Conservation (phyloP, 2,113 vertebrate genomes). For the Gulo gulo region DNA sequence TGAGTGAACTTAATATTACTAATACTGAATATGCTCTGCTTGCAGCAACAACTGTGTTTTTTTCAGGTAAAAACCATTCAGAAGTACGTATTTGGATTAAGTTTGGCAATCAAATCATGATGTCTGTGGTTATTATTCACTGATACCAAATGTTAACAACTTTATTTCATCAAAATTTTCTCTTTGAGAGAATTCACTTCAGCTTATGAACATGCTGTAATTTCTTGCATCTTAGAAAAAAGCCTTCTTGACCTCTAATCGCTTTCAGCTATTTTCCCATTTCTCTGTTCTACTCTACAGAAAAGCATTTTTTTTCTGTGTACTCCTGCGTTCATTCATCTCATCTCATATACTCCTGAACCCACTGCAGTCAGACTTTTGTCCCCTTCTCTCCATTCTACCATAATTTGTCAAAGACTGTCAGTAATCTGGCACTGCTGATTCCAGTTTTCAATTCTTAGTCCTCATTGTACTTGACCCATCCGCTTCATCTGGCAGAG, state of each 20-base stretch:
- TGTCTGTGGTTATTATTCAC: slow-evolving; percentile 8
- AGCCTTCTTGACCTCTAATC: background rate
- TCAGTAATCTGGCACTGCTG: background rate
- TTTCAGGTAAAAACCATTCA: slow-evolving; percentile 87
- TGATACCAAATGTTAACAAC: background rate
- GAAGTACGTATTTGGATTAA: background rate
- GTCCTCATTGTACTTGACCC: background rate
- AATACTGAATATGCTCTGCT: slow-evolving; percentile 94
- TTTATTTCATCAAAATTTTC: background rate
- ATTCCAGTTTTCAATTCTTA: background rate
- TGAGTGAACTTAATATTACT: slow-evolving; percentile 88
- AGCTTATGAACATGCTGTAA: background rate
- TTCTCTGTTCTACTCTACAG: background rate
- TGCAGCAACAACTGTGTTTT: slow-evolving; percentile 91
- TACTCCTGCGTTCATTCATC: background rate
- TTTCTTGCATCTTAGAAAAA: slow-evolving; percentile 24
- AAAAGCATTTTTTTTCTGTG: background rate
- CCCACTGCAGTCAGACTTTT: background rate
- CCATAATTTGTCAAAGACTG: background rate
- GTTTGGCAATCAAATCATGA: background rate
- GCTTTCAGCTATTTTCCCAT: background rate
- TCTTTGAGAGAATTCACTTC: background rate
- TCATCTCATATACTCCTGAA: background rate
- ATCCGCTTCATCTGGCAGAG: background rate
- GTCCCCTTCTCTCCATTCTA: background rate